These are phyloP conservation scores for Conistra vaccinii DNA, from an alignment of 2,888 invertebrate genomes.

Conservation along the genomic window DNA sequence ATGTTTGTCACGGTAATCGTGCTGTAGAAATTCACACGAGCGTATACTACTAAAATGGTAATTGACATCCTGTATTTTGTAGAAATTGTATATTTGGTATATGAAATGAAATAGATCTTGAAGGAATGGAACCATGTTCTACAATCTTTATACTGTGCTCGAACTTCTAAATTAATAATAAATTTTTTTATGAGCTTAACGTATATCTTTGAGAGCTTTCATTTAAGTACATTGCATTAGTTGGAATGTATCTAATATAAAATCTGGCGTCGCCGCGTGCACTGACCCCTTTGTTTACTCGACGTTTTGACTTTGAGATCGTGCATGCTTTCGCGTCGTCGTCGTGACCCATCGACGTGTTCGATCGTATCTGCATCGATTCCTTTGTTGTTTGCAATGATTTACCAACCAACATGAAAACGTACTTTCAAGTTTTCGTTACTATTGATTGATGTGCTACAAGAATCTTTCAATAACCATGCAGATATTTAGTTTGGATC, in stretches of 20 bases:
- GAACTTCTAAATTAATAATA: neutral
- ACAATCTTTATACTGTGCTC: neutral
- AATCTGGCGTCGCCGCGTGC: slow-evolving; percentile 62
- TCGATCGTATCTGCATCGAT: slow-evolving; percentile 48
- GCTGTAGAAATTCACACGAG: slow-evolving; percentile 67
- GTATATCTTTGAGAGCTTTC: slow-evolving; percentile 29
- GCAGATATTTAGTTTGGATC: neutral
- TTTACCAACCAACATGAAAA: slow-evolving; percentile 34
- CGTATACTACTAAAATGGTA: slow-evolving; percentile 40
- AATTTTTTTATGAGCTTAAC: neutral
- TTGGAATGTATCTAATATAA: slow-evolving; percentile 62
- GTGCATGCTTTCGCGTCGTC: slow-evolving; percentile 52
- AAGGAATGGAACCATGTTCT: slow-evolving; percentile 6
- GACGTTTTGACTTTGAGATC: slow-evolving; percentile 64
- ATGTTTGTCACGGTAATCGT: slow-evolving; percentile 66
- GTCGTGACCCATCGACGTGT: slow-evolving; percentile 54
- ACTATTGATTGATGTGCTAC: slow-evolving; percentile 1
- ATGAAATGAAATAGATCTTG: slow-evolving; percentile 1
- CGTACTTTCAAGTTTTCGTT: slow-evolving; percentile 27
- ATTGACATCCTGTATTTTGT: slow-evolving; percentile 46
- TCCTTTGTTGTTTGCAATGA: slow-evolving; percentile 41
- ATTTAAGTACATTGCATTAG: slow-evolving; percentile 41
- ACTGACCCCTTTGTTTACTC: slow-evolving; percentile 70
- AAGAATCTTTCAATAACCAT: neutral
- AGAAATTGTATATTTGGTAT: slow-evolving; percentile 29